These are phyloP conservation scores for Rhyacophila evoluta DNA, from an alignment of 2,888 invertebrate genomes.

Conservation along the genomic window DNA sequence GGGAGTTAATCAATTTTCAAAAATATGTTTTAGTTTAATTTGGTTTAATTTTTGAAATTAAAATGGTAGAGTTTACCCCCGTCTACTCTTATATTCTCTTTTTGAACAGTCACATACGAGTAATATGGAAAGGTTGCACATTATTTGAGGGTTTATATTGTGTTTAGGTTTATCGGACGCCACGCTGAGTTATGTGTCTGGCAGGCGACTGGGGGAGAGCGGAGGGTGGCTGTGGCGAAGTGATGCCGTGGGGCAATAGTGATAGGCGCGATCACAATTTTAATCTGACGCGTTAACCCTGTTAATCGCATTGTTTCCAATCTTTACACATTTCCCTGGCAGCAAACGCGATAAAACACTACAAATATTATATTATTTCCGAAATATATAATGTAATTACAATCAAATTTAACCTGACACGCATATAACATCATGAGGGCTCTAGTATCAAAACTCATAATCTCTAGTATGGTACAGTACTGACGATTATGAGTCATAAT, in stretches of 20 bases:
- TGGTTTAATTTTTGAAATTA: too few relatives aligned
- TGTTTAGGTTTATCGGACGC: conserved; percentile 61
- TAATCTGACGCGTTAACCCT: conserved; percentile 12
- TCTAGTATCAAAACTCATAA: too few relatives aligned
- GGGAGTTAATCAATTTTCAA: too few relatives aligned
- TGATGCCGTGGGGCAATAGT: conserved; percentile 17
- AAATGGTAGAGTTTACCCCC: background rate
- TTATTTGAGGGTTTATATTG: conserved; percentile 49
- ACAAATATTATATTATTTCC: too few relatives aligned
- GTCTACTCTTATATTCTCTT: conserved; percentile 23
- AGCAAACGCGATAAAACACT: background rate
- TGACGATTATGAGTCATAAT: too few relatives aligned
- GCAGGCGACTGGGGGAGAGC: conserved; percentile 29
- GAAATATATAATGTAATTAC: too few relatives aligned
- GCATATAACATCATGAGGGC: too few relatives aligned
- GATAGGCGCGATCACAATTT: conserved; percentile 36
- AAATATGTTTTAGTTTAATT: too few relatives aligned
- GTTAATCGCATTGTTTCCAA: conserved; percentile 3
- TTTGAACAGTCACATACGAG: conserved; percentile 36
- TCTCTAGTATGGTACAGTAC: too few relatives aligned
- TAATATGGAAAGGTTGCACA: conserved; percentile 43
- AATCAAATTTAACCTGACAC: too few relatives aligned
- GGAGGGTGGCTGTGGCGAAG: conserved; percentile 25
- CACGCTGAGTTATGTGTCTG: conserved; percentile 52
- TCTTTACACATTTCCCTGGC: background rate